These are phyloP conservation scores for Brienomyrus longianalis DNA, from an alignment of 2,113 vertebrate genomes.

Conservation along the genomic window DNA sequence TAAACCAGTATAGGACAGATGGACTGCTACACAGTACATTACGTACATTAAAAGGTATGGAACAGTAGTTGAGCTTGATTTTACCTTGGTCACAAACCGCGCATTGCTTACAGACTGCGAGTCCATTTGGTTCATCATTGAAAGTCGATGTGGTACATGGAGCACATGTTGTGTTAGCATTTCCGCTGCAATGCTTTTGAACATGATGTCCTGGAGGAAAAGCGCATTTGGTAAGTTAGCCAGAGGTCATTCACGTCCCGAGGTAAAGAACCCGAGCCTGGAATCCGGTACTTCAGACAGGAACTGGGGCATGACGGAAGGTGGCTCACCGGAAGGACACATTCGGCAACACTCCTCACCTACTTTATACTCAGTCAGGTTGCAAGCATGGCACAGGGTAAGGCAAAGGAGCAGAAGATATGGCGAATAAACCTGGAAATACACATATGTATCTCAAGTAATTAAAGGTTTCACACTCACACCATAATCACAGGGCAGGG, in stretches of 20 bases:
- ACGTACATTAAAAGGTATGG: neutral
- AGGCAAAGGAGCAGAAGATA: neutral
- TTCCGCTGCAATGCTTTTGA: neutral
- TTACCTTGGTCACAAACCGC: slow-evolving; percentile 1
- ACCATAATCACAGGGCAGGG: neutral
- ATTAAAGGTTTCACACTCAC: neutral
- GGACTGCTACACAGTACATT: neutral
- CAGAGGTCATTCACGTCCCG: neutral
- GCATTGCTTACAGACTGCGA: neutral
- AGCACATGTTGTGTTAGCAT: neutral
- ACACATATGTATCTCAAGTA: neutral
- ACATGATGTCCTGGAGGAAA: neutral
- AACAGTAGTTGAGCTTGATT: neutral
- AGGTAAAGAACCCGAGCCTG: neutral
- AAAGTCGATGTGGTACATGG: neutral
- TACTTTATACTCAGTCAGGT: neutral
- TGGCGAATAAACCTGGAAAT: neutral
- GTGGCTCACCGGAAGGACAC: neutral
- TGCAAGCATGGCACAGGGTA: neutral
- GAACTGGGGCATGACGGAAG: neutral
- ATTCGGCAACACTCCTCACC: neutral
- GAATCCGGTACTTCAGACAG: neutral
- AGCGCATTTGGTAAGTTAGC: neutral
- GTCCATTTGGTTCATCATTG: neutral
- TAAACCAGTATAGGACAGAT: neutral